Base-by-base conservation (phyloP, 2,888 invertebrate genomes). In the Erebia aethiops region DNA sequence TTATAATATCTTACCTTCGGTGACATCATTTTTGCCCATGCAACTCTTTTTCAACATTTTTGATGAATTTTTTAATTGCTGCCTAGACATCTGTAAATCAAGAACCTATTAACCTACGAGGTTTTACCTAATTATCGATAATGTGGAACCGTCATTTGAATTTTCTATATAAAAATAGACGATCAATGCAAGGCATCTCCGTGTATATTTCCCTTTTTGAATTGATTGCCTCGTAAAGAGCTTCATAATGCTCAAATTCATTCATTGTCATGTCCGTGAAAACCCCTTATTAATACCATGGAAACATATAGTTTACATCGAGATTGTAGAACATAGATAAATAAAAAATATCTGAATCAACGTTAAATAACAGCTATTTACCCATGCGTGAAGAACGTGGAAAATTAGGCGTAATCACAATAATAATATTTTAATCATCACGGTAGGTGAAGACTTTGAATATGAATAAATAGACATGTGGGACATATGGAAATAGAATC, bases 31-130 rank as follows among this genome's bases (percentile, higher is more conserved):
- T 84, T 96, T 96, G 2, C 92, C 92, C 80, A 94, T 86, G 74
- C 96, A 96, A 13, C 93, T 93, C 75, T 95, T 95, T 72, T 95
- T 92, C 73, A 96, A 84, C 74, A 95, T 81, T 80, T 93, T 94
- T 0, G 91, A 92, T 0, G 95, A 92, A 60, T 95, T 94, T 78
- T 94, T 93, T 84, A 96, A 81, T 82, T 96, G 96, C 21, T 95
- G 94, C 74, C 87, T 85, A 13, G 90, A 81, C 87, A 92, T 86
- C 93, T 92, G 78, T 13, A 81, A 71, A 41, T 43, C 57, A 69
- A 16, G 18, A 18, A 54, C 8, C 14, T 52, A 16, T 16, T 16
- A 16, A 52, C 16, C 52, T 16, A 18, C 2, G 18, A 35, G 26
- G 26, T 26, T 3, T 26, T 26, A 26, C 26, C 35, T 35, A 35